Conservation (phyloP, 2,888 invertebrate genomes). For the Scaptomyza caliginosa region DNA sequence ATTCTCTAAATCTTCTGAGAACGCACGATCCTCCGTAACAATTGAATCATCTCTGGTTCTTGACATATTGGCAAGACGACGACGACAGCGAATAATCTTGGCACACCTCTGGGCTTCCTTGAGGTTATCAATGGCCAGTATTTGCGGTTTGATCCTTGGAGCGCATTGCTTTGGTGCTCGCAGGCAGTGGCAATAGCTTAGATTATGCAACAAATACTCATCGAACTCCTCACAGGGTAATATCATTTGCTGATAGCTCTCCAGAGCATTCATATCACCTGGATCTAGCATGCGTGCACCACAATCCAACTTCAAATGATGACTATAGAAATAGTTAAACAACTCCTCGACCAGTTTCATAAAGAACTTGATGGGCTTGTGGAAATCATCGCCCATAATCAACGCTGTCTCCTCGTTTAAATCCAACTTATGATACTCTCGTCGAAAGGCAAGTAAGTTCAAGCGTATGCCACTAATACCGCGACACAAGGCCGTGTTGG, state of each 20-base stretch:
- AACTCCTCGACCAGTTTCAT: conserved; percentile 70
- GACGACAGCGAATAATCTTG: conserved; percentile 34
- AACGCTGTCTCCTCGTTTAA: conserved; percentile 50
- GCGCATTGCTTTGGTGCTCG: conserved; percentile 25
- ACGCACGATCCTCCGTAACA: background rate
- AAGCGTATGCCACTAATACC: conserved; percentile 49
- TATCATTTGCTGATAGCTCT: conserved; percentile 59
- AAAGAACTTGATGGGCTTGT: conserved; percentile 76
- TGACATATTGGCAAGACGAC: conserved; percentile 29
- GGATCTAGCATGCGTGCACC: conserved; percentile 68
- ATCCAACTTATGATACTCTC: conserved; percentile 50
- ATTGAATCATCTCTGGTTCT: background rate
- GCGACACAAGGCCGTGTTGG: conserved; percentile 37
- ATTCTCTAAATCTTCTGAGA: background rate
- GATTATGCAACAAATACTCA: conserved; percentile 68
- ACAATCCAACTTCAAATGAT: conserved; percentile 59
- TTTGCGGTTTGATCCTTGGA: background rate
- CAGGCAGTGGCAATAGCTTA: conserved; percentile 75
- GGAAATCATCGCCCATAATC: conserved; percentile 70
- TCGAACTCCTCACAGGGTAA: conserved; percentile 71
- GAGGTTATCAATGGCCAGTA: fast-evolving
- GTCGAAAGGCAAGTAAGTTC: conserved; percentile 54
- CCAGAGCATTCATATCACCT: conserved; percentile 48
- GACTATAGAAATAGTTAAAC: conserved; percentile 71
- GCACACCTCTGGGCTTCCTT: conserved; percentile 25